Evolutionary conservation across 2,113 vertebrate genomes (phyloP).

Genomic region (Dipodomys ordii): DNA sequence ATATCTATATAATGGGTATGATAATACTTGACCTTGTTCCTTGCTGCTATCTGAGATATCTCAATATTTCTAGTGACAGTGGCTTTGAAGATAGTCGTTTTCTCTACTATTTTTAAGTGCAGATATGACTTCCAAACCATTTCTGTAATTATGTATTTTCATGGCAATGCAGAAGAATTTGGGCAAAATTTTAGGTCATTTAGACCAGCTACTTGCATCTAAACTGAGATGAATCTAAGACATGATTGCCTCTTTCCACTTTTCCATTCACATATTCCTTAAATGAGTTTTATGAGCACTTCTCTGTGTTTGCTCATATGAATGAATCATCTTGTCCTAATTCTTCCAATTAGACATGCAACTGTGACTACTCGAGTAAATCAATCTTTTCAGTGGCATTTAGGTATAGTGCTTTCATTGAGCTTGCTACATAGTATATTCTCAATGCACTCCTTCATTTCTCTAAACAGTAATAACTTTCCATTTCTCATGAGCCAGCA

Average conservation of each 20-base stretch:
- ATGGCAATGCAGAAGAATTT: conserved; percentile 26
- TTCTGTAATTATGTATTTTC: background rate
- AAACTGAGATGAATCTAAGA: background rate
- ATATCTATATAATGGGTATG: background rate
- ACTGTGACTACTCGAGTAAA: background rate
- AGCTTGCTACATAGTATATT: background rate
- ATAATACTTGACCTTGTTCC: conserved; percentile 8
- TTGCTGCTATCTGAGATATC: background rate
- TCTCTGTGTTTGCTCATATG: background rate
- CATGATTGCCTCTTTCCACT: background rate
- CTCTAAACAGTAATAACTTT: background rate
- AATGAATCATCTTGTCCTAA: conserved; percentile 19
- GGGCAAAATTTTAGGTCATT: background rate
- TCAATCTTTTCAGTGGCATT: background rate
- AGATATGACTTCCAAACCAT: conserved; percentile 23
- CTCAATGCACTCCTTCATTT: background rate
- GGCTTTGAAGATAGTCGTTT: conserved; percentile 20
- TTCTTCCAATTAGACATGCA: background rate
- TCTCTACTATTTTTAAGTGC: conserved; percentile 15
- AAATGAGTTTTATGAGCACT: conserved; percentile 9
- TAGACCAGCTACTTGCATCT: conserved; percentile 11
- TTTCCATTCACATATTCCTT: conserved; percentile 31
- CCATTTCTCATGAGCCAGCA: conserved; percentile 2
- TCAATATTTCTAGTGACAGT: conserved; percentile 34
- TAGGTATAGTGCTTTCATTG: background rate